Percentiles rank a stretch among this genome's conserved stretches.
Evolutionary conservation across 1,140 invertebrate genomes (phyloP).

Genomic region (Bombus difficillimus): DNA sequence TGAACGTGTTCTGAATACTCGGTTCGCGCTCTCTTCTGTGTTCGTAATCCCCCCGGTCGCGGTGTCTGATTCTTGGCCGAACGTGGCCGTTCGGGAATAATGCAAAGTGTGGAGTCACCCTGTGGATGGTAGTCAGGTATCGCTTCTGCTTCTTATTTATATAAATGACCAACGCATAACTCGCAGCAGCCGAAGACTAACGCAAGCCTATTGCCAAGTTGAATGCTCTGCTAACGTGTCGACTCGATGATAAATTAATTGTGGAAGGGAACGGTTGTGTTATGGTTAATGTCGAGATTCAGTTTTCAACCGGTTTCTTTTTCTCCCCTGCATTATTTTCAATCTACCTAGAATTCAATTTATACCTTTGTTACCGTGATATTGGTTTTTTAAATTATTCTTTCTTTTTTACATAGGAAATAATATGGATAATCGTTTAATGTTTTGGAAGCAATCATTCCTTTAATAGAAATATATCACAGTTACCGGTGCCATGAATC

Average conservation of each 20-base stretch:
- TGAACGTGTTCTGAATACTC: conserved; percentile 70
- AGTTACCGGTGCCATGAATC: conserved; percentile 15
- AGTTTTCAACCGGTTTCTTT: conserved; percentile 25
- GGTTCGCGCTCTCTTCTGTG: conserved; percentile 58
- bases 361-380: background rate
- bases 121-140: conserved; percentile 81
- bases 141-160: conserved; percentile 83
- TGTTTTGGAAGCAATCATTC: conserved; percentile 43
- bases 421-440: background rate
- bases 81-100: conserved; percentile 71
- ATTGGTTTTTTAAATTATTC: background rate
- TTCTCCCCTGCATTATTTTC: background rate
- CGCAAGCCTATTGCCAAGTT: conserved; percentile 59
- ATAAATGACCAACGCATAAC: conserved; percentile 83
- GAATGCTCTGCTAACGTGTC: conserved; percentile 60
- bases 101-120: conserved; percentile 81
- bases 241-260: conserved; percentile 71
- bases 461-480: background rate
- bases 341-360: conserved; percentile 8
- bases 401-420: background rate
- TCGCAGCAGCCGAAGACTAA: conserved; percentile 65
- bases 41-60: conserved; percentile 71
- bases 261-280: conserved; percentile 57
- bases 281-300: conserved; percentile 56
- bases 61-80: conserved; percentile 63